A percentile compares a stretch with the other conserved stretches of the same genome.
These are phyloP conservation scores for Hippopotamus amphibius DNA, from an alignment of 2,113 vertebrate species.

Conservation along the genomic window DNA sequence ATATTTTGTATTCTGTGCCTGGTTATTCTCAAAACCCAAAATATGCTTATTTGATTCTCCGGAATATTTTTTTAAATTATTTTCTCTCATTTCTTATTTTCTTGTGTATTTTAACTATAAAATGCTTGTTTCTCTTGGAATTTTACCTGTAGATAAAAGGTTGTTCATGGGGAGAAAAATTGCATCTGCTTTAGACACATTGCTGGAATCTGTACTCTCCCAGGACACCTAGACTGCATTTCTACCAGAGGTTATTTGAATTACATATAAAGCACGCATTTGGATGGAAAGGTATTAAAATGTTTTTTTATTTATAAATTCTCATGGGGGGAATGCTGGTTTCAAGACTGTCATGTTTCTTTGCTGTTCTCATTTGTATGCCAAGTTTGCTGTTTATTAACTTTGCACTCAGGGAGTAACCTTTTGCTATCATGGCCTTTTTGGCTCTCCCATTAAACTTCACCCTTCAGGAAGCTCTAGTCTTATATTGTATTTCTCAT, in stretches of 20 bases:
- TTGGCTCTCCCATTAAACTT: not conserved
- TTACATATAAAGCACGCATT: not conserved
- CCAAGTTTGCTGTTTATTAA: not conserved
- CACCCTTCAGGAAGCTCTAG: not conserved
- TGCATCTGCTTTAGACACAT: not conserved
- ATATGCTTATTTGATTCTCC: not conserved
- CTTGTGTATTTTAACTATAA: not conserved
- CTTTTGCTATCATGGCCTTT: not conserved
- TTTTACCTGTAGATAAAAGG: not conserved
- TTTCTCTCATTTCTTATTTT: not conserved
- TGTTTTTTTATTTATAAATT: not conserved
- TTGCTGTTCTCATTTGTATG: not conserved
- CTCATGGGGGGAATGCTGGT: not conserved
- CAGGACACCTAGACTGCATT: not conserved
- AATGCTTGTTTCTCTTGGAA: not conserved
- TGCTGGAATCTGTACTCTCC: not conserved
- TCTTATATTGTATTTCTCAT: not conserved
- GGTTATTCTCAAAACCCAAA: not conserved
- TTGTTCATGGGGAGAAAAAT: not conserved
- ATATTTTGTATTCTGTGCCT: not conserved
- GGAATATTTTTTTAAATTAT: accelerated
- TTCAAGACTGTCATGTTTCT: not conserved
- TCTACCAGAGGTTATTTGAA: not conserved
- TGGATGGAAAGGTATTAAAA: not conserved
- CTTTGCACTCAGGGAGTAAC: not conserved